Evolutionary conservation across 2,888 invertebrate species (phyloP), one percentile per base, ranked within the genome.

Genomic region (Crepidodera aurea): DNA sequence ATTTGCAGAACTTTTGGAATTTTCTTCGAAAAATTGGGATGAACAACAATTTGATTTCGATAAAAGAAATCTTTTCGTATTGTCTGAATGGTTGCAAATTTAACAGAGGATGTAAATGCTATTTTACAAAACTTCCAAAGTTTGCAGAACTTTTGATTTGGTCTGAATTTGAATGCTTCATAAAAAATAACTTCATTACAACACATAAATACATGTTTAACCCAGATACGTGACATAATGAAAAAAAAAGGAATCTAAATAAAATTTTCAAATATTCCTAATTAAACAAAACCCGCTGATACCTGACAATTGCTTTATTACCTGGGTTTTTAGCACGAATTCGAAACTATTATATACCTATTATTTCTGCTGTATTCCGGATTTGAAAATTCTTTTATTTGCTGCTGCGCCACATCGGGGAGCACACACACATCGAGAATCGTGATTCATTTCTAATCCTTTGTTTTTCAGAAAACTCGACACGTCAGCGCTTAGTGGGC

Each of bases 391-490:
- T 44, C 44, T 44, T 44, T 44, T 44, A 44, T 44, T 42, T 44
- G 44, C 10, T 44, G 44, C 4, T 44, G 44, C 22, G 10, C 44
- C 13, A 44, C 44, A 44, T 42, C 42, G 13, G 42, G 42, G 42
- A 42, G 42, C 42, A 42, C 42, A 42, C 7, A 25, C 42, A 42
- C n/a, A 10, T 22, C 44, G 16, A 44, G 44, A n/a, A 44, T 44
- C 44, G 44, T 44, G 44, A 44, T 44, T 44, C 44, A n/a, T 5
- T 19, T 44, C 22, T 44, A 44, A 44, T 44, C 44, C 44, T 44
- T 44, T 44, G 44, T 44, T 44, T 44, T 44, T 44, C 44, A 19
- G 44, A 16, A 44, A 44, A 44, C 7, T 25, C 19, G 34, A 13
- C 34, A 34, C 16, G 19, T 44, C 44, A 44, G 44, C 44, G 44